These are phyloP conservation scores for Steinernema scapterisci DNA, from an alignment of 2,888 invertebrate species.

Conservation along the genomic window DNA sequence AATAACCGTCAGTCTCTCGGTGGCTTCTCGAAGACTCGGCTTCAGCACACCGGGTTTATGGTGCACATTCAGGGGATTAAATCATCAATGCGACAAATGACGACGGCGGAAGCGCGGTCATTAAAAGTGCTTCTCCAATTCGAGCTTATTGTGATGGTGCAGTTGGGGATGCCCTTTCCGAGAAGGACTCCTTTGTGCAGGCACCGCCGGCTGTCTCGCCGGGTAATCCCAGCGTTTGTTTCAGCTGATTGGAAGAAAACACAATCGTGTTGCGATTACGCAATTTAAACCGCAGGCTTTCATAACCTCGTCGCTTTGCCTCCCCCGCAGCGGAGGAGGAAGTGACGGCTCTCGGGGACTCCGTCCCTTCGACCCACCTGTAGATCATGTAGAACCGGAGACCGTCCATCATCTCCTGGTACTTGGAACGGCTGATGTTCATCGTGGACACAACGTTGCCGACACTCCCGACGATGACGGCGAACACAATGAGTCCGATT, in stretches of 20 bases:
- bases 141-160: background rate
- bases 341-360: background rate
- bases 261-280: background rate
- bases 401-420: constrained; percentile 60
- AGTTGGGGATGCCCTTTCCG: too few species aligned
- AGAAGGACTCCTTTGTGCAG: background rate
- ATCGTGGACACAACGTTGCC: constrained; percentile 62
- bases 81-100: background rate
- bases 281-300: background rate
- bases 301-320: background rate
- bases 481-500: constrained; percentile 63
- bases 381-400: constrained; percentile 65
- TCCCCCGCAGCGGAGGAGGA: too few species aligned
- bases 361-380: constrained; percentile 40
- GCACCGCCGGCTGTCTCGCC: background rate
- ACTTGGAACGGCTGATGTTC: constrained; percentile 55
- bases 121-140: constrained; percentile 5
- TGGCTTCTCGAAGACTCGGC: too few species aligned
- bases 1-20: too few species aligned
- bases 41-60: background rate
- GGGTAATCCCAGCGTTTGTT: background rate
- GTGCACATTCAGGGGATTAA: background rate
- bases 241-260: background rate
- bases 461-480: constrained; percentile 64
- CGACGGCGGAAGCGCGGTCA: background rate